Evolutionary conservation across 2,113 vertebrate species (phyloP), one percentile per base, ranked within the genome.

Genomic region (Tretioscincus oriximinensis): DNA sequence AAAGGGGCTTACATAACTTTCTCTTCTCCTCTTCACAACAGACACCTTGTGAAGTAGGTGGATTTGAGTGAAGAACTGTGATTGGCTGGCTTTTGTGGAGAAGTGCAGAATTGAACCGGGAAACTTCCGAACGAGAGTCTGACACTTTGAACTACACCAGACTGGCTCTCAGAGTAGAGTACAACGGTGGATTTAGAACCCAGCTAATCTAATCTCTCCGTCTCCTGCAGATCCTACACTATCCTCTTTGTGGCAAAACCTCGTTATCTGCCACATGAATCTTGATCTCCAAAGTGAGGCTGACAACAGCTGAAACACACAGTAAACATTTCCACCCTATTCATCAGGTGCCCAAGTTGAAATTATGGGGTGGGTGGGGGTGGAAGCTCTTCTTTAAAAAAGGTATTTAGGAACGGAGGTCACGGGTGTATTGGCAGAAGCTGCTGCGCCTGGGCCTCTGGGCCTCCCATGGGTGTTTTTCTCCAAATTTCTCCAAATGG

Each of bases 161-260:
- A 60, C 21, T 63, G 26, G 14, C n/a, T 67, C 18, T 16, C 12
- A 11, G 31, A 14, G 21, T 26, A 58, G 6, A 54, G 7, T 78
- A 65, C 67, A 51, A 24, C 29, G 20, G 24, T 3, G 35, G 31
- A 28, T 67, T 76, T 60, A 9, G 45, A 70, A 60, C 9, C 51
- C 65, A 26, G 66, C 80, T 70, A 64, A 76, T 82, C 73, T 70
- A 29, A 70, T 70, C 80, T 47, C 35, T 14, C 51, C 7, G 51
- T 54, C 51, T 66, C 14, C 28, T 24, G 65, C 2, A 16, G 47
- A 78, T 31, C 0, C 66, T 60, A 9, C 16, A 51, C 16, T 58
- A 7, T 16, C 29, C 12, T 18, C 65, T 69, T 21, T 21, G 28
- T 21, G 29, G 35, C 35, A 24, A 31, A 65, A 47, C 61, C 26